Evolutionary conservation across 2,797 vertebrate genomes (phyloP).

Genomic region (Acanthurus lineatus): DNA sequence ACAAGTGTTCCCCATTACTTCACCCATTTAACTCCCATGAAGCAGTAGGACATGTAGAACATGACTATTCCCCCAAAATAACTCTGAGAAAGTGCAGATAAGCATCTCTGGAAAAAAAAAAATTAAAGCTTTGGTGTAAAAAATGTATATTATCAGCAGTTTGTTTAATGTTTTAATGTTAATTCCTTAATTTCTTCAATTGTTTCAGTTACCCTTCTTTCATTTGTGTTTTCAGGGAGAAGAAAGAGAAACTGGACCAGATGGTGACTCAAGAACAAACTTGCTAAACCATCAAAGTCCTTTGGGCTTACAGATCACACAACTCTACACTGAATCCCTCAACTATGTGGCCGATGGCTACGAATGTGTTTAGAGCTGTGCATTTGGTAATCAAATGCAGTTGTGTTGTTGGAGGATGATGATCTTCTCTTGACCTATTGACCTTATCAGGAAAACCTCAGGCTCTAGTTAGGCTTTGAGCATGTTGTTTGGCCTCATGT

Average conservation of each 20-base stretch:
- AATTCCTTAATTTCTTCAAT: background rate
- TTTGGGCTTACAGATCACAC: constrained; percentile 38
- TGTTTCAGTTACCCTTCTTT: constrained; percentile 11
- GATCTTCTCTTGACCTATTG: constrained; percentile 50
- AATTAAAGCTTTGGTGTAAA: background rate
- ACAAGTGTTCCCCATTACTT: constrained; percentile 38
- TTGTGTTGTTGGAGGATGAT: constrained; percentile 23
- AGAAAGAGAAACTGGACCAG: constrained; percentile 34
- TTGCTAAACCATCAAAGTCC: constrained; percentile 39
- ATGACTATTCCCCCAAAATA: background rate
- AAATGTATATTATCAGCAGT: background rate
- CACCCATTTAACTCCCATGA: background rate
- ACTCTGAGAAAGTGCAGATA: constrained; percentile 29
- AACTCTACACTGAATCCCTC: constrained; percentile 6
- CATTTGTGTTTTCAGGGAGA: constrained; percentile 66
- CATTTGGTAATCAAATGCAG: constrained; percentile 40
- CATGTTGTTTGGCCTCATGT: constrained; percentile 44
- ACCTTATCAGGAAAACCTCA: constrained; percentile 51
- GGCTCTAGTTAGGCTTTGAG: constrained; percentile 26
- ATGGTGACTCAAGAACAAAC: constrained; percentile 54
- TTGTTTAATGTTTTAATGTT: background rate
- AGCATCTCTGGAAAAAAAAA: background rate
- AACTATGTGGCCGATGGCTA: constrained; percentile 5
- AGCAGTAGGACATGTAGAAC: constrained; percentile 23
- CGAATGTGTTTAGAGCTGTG: constrained; percentile 33